Evolutionary conservation across 2,888 invertebrate genomes (phyloP), one percentile per base, ranked within the genome.

Genomic region (Clanis bilineata): DNA sequence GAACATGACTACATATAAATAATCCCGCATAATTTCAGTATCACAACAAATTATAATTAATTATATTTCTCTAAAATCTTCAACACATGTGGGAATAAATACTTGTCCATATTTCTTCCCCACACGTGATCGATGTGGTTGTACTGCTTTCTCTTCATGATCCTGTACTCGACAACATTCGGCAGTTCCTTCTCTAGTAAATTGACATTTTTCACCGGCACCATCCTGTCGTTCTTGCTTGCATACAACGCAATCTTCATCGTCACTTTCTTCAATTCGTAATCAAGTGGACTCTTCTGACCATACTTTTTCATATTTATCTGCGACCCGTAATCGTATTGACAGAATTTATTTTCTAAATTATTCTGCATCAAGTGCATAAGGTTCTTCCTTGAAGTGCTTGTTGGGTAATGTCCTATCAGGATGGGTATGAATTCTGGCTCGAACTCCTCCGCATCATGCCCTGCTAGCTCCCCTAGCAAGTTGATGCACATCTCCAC

Each of bases 51-150:
- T 32, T 12, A 36, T 4, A n/a, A 58, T 3, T 39, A 3, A 32
- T n/a, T 57, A 23, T 54, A 21, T n/a, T 44, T 36, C 1, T 55
- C 28, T 15, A 59, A 55, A 18, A 22, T 12, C 10, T 43, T 55
- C 41, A 59, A 18, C 5, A 54, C 1, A 22, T 55, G 10, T 4
- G 59, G 59, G 10, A 44, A 55, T 9, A 55, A 15, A 59, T 55
- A 43, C 32, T 43, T 43, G 32, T 59, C 54, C 39, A 38, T 59
- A 3, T 57, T n/a, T 38, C 41, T 51, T 18, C 21, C 59, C 59
- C 54, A 59, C 21, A 59, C 39, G 32, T 59, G 44, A 22, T 59
- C 59, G 10, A 59, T 18, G 12, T 59, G 59, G 18, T 59, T 59
- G 43, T 55, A 59, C 3, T 43, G 39, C 0, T 21, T 38, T 47